Evolutionary conservation across 1,140 invertebrate genomes (phyloP).

Genomic region (Ceratina australensis): DNA sequence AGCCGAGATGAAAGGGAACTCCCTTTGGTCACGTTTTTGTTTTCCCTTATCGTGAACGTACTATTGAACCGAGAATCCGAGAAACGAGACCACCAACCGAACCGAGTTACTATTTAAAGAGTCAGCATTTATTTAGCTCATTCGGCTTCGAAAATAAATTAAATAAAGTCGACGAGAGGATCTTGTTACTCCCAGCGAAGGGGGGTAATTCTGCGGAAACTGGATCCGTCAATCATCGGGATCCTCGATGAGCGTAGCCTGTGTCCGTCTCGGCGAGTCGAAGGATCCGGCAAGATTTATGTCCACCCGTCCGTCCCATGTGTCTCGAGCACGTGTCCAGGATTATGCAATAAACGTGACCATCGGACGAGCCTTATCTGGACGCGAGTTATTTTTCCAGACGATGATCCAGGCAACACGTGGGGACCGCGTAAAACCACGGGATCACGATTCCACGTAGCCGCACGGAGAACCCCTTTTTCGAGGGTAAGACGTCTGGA

Average conservation of each 20-base stretch:
- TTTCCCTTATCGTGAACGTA: not conserved
- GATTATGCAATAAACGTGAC: conserved; percentile 44
- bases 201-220: not conserved
- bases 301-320: conserved; percentile 3
- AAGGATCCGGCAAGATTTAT: conserved; percentile 44
- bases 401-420: not conserved
- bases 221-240: conserved; percentile 24
- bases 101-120: too few relatives aligned
- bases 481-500: not conserved
- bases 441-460: too few relatives aligned
- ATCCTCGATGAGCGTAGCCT: conserved; percentile 30
- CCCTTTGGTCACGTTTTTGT: not conserved
- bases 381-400: not conserved
- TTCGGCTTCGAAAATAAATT: too few relatives aligned
- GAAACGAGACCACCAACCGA: too few relatives aligned
- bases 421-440: not conserved
- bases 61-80: not conserved
- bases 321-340: conserved; percentile 41
- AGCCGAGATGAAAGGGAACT: not conserved
- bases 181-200: too few relatives aligned
- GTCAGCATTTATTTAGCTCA: too few relatives aligned
- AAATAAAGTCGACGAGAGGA: too few relatives aligned
- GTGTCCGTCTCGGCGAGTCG: conserved; percentile 28
- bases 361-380: not conserved
- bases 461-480: not conserved